These are phyloP conservation scores for Eristalinus aeneus DNA, from an alignment of 2,888 invertebrate species.

Conservation along the genomic window DNA sequence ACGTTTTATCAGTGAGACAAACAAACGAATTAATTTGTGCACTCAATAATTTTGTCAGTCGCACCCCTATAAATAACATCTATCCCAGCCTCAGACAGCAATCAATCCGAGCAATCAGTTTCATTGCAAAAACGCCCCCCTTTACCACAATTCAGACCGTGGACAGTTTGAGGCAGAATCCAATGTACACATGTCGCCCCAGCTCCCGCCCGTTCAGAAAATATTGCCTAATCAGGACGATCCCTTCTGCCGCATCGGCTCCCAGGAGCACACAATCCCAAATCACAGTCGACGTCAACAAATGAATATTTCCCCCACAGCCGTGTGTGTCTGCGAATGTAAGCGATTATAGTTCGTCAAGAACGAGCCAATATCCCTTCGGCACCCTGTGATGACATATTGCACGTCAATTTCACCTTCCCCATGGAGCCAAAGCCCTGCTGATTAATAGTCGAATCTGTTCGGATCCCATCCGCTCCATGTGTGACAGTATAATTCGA, in stretches of 20 bases:
- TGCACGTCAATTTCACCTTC: slow-evolving; percentile 6
- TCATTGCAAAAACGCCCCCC: too few species aligned
- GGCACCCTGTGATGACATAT: slow-evolving; percentile 10
- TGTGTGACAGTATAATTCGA: slow-evolving; percentile 54
- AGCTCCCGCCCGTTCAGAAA: neutral
- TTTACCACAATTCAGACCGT: too few species aligned
- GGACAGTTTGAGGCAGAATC: too few species aligned
- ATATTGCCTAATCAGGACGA: neutral
- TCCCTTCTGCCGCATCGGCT: neutral
- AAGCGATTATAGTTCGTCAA: slow-evolving; percentile 38
- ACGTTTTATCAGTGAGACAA: too few species aligned
- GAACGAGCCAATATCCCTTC: neutral
- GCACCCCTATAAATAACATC: too few species aligned
- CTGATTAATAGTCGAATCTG: slow-evolving; percentile 45
- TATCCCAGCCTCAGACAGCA: too few species aligned
- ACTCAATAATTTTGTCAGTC: too few species aligned
- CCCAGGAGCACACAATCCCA: neutral
- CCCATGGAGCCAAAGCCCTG: slow-evolving; percentile 24
- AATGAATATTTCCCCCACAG: neutral
- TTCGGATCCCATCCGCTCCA: slow-evolving; percentile 34
- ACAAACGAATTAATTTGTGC: too few species aligned
- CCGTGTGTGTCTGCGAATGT: neutral
- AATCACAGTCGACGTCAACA: neutral
- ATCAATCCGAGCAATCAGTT: too few species aligned
- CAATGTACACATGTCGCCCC: neutral